Base-by-base conservation (phyloP, 2,113 vertebrate genomes). In the Entelurus aequoreus region DNA sequence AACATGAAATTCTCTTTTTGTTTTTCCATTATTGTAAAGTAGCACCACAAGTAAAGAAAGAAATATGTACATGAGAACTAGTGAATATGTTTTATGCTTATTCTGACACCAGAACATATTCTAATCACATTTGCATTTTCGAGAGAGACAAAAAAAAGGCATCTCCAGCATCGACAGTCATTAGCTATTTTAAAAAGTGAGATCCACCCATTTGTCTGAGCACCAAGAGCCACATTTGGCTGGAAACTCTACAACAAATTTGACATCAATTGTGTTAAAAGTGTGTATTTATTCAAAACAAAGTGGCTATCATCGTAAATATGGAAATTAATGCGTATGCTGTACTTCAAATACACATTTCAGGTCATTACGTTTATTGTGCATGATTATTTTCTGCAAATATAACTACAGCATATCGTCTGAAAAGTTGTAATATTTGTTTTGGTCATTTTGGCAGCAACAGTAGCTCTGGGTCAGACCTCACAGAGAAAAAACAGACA, bases 391-490 rank as follows among this genome's bases (percentile, higher is more conserved):
- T 79, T 47, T 74, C 56, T 60, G 71, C 48, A 62, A 65, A 64
- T 66, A 64, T 76, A 65, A 78, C 75, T 71, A 72, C 53, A 48
- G 57, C 37, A 66, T 60, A 35, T 72, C 48, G 14, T 59, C 56
- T 56, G 46, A 76, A 76, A 60, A 78, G 63, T 72, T 80, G 75
- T 75, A 85, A 66, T 80, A 69, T 66, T 53, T 42, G 63, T 70
- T 65, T 65, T 60, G 62, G 54, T 77, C 8, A 54, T 72, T 79
- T 78, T 71, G 62, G 79, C 71, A 7, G 85, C 84, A 88, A 87
- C 88, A 88, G 86, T 84, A 85, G 83, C 81, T 82, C 79, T 83
- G 67, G 78, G 78, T 87, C 80, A 86, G 85, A 87, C 86, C 87
- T 87, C 82, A 84, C 80, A 82, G 71, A 84, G 64, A 86, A 82